Evolutionary conservation across 2,888 invertebrate species (phyloP).

Genomic region (Ophioninae sp.): DNA sequence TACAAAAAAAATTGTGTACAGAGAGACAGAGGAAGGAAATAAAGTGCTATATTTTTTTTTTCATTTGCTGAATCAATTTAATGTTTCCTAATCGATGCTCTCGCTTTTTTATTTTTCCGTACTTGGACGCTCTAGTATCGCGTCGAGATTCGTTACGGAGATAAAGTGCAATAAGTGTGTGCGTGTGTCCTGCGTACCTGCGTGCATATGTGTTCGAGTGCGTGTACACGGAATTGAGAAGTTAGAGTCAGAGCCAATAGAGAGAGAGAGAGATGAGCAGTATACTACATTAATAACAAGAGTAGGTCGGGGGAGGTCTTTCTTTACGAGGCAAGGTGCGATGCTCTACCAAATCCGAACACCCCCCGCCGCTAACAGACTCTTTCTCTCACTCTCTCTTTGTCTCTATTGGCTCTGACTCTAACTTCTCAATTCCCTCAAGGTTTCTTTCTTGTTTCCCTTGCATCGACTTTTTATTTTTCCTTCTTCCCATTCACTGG

Average conservation of each 20-base stretch:
- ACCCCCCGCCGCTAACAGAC: slow-evolving; percentile 63
- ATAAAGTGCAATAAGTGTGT: slow-evolving; percentile 43
- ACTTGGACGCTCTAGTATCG: neutral
- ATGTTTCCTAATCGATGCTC: neutral
- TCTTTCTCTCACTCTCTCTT: neutral
- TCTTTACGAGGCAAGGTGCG: slow-evolving; percentile 42
- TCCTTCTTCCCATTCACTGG: slow-evolving; percentile 65
- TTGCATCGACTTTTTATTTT: slow-evolving; percentile 36
- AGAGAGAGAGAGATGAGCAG: slow-evolving; percentile 32
- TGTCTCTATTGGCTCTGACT: slow-evolving; percentile 33
- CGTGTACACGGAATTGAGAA: too few relatives aligned
- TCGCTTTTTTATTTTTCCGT: neutral
- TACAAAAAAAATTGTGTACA: too few relatives aligned
- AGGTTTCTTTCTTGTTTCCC: slow-evolving; percentile 41
- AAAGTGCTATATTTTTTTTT: neutral
- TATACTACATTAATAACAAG: slow-evolving; percentile 60
- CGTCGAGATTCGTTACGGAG: slow-evolving; percentile 12
- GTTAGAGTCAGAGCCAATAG: neutral
- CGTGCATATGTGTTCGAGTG: too few relatives aligned
- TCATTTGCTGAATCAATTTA: slow-evolving; percentile 5
- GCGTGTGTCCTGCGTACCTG: too few relatives aligned
- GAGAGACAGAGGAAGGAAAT: too few relatives aligned
- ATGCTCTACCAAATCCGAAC: slow-evolving; percentile 62
- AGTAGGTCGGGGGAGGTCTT: slow-evolving; percentile 38
- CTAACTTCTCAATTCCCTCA: slow-evolving; percentile 61